phyloP scores from a whole-genome alignment of 2,797 vertebrate species.

The Heteromormyrus szaboi region DNA sequence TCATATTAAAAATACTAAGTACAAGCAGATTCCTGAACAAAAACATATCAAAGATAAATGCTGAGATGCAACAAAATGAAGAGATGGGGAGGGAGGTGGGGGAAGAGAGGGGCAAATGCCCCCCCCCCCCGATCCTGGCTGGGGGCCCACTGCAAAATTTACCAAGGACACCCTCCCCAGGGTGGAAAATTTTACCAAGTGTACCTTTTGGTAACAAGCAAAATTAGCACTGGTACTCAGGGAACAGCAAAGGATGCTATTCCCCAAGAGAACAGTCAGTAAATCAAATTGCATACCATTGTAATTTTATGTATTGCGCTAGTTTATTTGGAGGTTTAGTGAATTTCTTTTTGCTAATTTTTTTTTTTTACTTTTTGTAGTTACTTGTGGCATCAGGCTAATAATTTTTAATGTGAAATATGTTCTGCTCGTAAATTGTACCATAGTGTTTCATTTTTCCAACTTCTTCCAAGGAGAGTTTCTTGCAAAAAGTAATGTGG shows the following conservation, averaged over 20 bases:
- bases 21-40: not conserved
- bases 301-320: not conserved
- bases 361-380: not conserved
- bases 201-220: not conserved
- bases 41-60: not conserved
- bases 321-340: not conserved
- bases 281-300: not conserved
- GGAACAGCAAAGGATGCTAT: not conserved
- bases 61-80: not conserved
- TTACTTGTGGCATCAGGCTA: not conserved
- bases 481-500: not conserved
- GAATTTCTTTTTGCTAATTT: not conserved
- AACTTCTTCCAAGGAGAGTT: not conserved
- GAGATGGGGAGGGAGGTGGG: not conserved
- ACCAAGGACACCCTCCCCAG: not conserved
- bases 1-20: not conserved
- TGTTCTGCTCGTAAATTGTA: not conserved
- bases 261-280: not conserved
- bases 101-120: not conserved
- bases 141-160: not conserved
- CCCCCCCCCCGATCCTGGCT: not conserved
- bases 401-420: not conserved
- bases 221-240: not conserved
- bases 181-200: not conserved
- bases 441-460: not conserved